Evolutionary conservation across 2,888 invertebrate genomes (phyloP).

Genomic region (Trichacis sp.): DNA sequence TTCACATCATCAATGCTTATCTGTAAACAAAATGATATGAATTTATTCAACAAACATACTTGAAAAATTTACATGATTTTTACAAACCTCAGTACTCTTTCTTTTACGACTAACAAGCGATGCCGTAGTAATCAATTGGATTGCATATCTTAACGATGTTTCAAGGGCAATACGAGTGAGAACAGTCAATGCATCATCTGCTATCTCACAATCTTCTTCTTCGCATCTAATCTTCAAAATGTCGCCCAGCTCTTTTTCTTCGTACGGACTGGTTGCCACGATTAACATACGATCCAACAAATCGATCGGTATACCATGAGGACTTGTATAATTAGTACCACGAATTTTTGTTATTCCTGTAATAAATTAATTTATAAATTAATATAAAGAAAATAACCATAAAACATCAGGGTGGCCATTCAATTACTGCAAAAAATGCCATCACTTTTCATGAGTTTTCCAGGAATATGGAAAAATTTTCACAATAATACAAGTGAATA

Average conservation of each 20-base stretch:
- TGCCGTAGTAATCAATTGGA: slow-evolving; percentile 96
- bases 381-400: too few relatives aligned
- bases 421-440: slow-evolving; percentile 6
- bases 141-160: slow-evolving; percentile 90
- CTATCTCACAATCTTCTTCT: slow-evolving; percentile 97
- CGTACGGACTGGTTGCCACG: slow-evolving; percentile 90
- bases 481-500: too few relatives aligned
- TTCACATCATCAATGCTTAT: slow-evolving; percentile 91
- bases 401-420: too few relatives aligned
- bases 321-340: slow-evolving; percentile 92
- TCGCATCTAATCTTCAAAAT: slow-evolving; percentile 95
- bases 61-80: background rate
- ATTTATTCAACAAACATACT: too few relatives aligned
- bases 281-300: slow-evolving; percentile 95
- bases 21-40: slow-evolving; percentile 52
- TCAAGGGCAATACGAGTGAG: slow-evolving; percentile 93
- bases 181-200: slow-evolving; percentile 89
- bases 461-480: too few relatives aligned
- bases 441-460: too few relatives aligned
- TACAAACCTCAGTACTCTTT: slow-evolving; percentile 82
- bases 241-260: slow-evolving; percentile 88
- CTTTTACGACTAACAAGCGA: slow-evolving; percentile 91
- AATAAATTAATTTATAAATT: too few relatives aligned
- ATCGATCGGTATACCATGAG: slow-evolving; percentile 98
- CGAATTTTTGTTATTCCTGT: slow-evolving; percentile 86